A percentile compares a stretch with the other conserved stretches of the same genome.
Conservation (phyloP, 2,113 vertebrate genomes). For the Struthio camelus region DNA sequence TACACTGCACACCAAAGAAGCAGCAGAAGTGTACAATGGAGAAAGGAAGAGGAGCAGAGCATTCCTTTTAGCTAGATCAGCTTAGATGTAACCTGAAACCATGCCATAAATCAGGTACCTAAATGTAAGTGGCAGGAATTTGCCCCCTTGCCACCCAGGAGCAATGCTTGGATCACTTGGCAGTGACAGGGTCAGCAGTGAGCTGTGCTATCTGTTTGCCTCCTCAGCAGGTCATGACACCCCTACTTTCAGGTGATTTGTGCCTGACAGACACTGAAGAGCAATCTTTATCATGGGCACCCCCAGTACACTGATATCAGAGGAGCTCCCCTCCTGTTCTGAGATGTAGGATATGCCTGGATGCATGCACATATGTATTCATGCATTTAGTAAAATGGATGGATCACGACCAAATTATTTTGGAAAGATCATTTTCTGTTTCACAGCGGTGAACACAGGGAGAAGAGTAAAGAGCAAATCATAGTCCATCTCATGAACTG, state of each 20-base stretch:
- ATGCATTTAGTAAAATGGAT: neutral
- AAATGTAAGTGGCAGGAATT: neutral
- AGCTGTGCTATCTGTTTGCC: neutral
- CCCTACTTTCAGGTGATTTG: neutral
- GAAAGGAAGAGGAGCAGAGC: neutral
- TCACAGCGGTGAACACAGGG: neutral
- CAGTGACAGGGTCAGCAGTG: neutral
- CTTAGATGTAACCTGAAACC: neutral
- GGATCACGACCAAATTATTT: neutral
- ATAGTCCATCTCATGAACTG: neutral
- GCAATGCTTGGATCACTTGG: neutral
- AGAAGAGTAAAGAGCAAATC: neutral
- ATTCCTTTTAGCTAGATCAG: neutral
- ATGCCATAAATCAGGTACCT: neutral
- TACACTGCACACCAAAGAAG: neutral
- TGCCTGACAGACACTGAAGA: neutral
- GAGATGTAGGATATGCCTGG: neutral
- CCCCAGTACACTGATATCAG: neutral
- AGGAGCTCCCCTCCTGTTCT: neutral
- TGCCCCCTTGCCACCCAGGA: constrained; percentile 9
- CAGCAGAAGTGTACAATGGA: neutral
- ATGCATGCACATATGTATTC: neutral
- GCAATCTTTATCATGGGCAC: neutral
- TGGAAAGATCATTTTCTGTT: neutral
- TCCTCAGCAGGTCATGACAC: neutral